Percentiles rank a stretch among this genome's conserved stretches.
Conservation (phyloP, 2,113 vertebrate genomes). For the Solenodon paradoxus region DNA sequence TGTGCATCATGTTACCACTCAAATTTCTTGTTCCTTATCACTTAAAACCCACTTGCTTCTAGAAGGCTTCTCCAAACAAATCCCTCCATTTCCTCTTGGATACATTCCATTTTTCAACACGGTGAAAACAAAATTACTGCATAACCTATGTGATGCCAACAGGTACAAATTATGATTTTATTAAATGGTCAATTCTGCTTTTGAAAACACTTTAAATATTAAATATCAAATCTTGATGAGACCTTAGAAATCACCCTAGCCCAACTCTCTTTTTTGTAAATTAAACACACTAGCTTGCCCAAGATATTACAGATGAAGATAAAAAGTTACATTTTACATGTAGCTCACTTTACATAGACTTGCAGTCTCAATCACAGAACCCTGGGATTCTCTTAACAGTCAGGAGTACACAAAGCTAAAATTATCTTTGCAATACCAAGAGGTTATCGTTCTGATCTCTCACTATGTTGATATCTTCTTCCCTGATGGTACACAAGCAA, state of each 20-base stretch:
- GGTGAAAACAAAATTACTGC: background rate
- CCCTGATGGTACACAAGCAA: background rate
- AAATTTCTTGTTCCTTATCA: slow-evolving; percentile 5
- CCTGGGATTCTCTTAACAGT: background rate
- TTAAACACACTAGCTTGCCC: background rate
- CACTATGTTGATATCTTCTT: slow-evolving; percentile 16
- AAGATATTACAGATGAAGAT: slow-evolving; percentile 3
- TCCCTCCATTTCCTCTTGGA: background rate
- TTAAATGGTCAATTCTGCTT: background rate
- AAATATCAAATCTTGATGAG: slow-evolving; percentile 10
- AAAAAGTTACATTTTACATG: slow-evolving; percentile 8
- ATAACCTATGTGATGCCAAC: slow-evolving; percentile 8
- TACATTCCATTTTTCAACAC: background rate
- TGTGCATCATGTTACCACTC: background rate
- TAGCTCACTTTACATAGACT: background rate
- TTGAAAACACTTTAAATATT: slow-evolving; percentile 36
- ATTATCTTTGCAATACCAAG: background rate
- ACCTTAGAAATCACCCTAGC: background rate
- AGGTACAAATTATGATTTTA: slow-evolving; percentile 17
- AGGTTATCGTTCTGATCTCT: background rate
- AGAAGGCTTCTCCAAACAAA: background rate
- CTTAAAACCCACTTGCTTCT: background rate
- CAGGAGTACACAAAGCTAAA: slow-evolving; percentile 50
- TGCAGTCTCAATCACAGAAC: background rate
- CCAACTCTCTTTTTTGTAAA: background rate